Percentiles rank a stretch among this genome's conserved stretches.
Conservation (phyloP, 2,888 invertebrate genomes). For the Sarcophaga subvicina region DNA sequence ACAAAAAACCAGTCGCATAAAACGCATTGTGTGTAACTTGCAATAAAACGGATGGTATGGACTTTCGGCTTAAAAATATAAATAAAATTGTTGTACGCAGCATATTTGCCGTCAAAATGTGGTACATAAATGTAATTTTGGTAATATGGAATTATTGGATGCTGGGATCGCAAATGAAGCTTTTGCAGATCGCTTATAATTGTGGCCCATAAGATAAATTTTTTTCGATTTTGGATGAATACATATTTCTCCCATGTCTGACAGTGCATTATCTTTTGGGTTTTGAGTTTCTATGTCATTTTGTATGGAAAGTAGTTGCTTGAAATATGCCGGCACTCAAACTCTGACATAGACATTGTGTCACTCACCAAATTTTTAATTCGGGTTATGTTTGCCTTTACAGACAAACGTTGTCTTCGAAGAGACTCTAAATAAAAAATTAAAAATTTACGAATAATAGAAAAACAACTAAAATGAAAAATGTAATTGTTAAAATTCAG, state of each 20-base stretch:
- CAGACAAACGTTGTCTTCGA: neutral
- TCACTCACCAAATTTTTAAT: conserved; percentile 6
- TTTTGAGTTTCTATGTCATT: no score
- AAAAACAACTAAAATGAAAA: neutral
- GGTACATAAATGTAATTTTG: conserved; percentile 2
- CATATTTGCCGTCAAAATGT: neutral
- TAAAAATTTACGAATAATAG: neutral
- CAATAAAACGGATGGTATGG: no score
- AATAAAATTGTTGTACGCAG: no score
- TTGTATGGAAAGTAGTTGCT: no score
- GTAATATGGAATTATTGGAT: neutral
- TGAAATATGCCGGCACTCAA: no score
- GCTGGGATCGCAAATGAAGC: neutral
- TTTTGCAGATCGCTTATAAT: neutral
- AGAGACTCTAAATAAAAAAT: neutral
- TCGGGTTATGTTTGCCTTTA: neutral
- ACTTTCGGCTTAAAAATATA: no score
- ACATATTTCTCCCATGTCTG: neutral
- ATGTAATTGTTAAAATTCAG: no score
- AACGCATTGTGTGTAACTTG: no score
- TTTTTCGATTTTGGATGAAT: neutral
- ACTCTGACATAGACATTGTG: neutral
- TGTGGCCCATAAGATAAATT: neutral
- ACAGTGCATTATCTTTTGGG: neutral
- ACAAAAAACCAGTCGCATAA: no score